Evolutionary conservation across 2,113 vertebrate species (phyloP), one percentile per base, ranked within the genome.

Genomic region (Dolichallabes microphthalmus): DNA sequence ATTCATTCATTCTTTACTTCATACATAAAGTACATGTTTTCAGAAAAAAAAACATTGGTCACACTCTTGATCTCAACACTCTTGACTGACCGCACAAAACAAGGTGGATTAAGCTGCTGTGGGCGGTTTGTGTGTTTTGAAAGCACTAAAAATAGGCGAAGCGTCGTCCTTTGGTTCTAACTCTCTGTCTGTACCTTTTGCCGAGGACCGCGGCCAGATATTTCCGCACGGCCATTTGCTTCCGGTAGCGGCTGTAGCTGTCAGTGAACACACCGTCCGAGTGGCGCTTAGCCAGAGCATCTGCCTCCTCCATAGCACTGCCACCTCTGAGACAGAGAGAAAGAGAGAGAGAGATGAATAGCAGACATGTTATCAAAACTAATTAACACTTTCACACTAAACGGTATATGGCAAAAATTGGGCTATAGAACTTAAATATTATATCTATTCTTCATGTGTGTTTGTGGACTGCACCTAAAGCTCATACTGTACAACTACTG

Each of bases 141-240:
- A 91, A 94, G 93, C 93, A 95, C 97, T 98, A 99, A 96, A 98
- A 98, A 96, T 96, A 98, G 73, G 96, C 95, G 96, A 97, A 95
- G 94, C 97, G 95, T 91, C 97, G 97, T 96, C 98, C 98, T 97
- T 98, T 99, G 96, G 96, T 98, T 96, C 97, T 98, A 97, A 97
- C 94, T 95, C 97, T 98, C 95, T 99, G 98, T 97, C 97, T 99
- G 96, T 99, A 98, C 98, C 98, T 99, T 98, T 98, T 99, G 95
- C 98, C 98, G 90, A 99, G 95, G 93, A 99, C 97, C 0, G 98
- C 97, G 27, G 98, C 97, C 96, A 99, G 96, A 94, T 99, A 99
- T 94, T 99, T 99, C 96, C 97, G 98, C 92, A 99, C 98, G 88
- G 98, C 98, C 98, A 99, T 99, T 96, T 99, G 98, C 95, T 99